Conservation (phyloP, 1,140 invertebrate species). For the Radopholus similis region DNA sequence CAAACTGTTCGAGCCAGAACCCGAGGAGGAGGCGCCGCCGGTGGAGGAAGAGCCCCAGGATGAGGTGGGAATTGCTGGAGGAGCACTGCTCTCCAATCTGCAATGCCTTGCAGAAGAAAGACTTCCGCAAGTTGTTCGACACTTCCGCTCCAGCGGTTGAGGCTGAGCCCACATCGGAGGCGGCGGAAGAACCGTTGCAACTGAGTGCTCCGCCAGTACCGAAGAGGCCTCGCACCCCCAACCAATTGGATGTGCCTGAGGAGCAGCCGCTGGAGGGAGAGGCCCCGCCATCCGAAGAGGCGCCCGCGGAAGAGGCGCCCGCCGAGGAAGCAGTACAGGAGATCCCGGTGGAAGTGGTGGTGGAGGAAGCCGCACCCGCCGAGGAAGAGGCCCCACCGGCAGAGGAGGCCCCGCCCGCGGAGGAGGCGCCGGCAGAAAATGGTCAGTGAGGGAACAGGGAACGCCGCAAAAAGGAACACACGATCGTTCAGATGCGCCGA, state of each 20-base stretch:
- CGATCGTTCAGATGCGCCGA: background rate
- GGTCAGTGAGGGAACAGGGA: background rate
- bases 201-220: slow-evolving; percentile 53
- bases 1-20: background rate
- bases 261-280: background rate
- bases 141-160: background rate
- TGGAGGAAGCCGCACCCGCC: slow-evolving; percentile 15
- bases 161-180: background rate
- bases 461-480: slow-evolving; percentile 6
- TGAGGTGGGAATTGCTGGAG: slow-evolving; percentile 24
- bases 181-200: slow-evolving; percentile 39
- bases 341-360: slow-evolving; percentile 34
- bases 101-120: background rate
- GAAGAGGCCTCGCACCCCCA: slow-evolving; percentile 56
- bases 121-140: background rate
- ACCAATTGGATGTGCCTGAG: slow-evolving; percentile 55
- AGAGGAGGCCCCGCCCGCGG: slow-evolving; percentile 18
- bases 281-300: slow-evolving; percentile 19
- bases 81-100: too few species aligned
- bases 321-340: slow-evolving; percentile 20
- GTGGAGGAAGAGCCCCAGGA: slow-evolving; percentile 29
- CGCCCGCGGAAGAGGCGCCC: slow-evolving; percentile 15
- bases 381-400: slow-evolving; percentile 29
- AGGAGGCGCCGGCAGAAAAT: slow-evolving; percentile 2
- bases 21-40: slow-evolving; percentile 24